A percentile compares a stretch with the other conserved stretches of the same genome.
Evolutionary conservation across 1,140 invertebrate genomes (phyloP).

Genomic region (Habropoda laboriosa): DNA sequence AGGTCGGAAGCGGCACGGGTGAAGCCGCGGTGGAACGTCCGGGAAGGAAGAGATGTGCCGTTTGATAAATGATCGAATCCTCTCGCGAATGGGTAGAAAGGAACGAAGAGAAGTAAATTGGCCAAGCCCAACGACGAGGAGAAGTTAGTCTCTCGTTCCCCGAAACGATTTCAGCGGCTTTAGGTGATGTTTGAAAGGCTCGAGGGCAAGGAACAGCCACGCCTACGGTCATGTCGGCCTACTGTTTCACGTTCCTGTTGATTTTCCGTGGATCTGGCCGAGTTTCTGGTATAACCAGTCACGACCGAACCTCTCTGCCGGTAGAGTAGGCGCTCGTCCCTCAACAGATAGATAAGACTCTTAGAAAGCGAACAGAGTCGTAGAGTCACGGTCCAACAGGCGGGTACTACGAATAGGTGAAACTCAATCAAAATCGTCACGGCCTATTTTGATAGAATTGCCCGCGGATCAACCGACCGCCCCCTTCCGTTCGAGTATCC

Average conservation of each 20-base stretch:
- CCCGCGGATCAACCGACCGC: not conserved
- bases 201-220: slow-evolving; percentile 36
- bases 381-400: slow-evolving; percentile 41
- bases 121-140: slow-evolving; percentile 13
- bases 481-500: not conserved
- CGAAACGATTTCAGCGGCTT: slow-evolving; percentile 53
- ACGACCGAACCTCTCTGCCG: not conserved
- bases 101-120: slow-evolving; percentile 27
- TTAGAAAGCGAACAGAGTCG: slow-evolving; percentile 44
- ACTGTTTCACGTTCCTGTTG: slow-evolving; percentile 49
- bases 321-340: not conserved
- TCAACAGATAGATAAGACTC: slow-evolving; percentile 25
- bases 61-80: slow-evolving; percentile 44
- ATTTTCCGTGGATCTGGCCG: slow-evolving; percentile 42
- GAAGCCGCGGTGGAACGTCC: not conserved
- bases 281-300: slow-evolving; percentile 39
- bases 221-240: slow-evolving; percentile 48
- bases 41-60: not conserved
- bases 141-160: too few species aligned
- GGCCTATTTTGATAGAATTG: slow-evolving; percentile 10
- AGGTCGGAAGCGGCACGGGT: not conserved
- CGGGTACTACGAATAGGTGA: slow-evolving; percentile 13
- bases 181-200: not conserved
- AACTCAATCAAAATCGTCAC: slow-evolving; percentile 37
- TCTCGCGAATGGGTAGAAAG: not conserved